Conservation (phyloP, 2,113 vertebrate species). For the Choloepus hoffmanni region DNA sequence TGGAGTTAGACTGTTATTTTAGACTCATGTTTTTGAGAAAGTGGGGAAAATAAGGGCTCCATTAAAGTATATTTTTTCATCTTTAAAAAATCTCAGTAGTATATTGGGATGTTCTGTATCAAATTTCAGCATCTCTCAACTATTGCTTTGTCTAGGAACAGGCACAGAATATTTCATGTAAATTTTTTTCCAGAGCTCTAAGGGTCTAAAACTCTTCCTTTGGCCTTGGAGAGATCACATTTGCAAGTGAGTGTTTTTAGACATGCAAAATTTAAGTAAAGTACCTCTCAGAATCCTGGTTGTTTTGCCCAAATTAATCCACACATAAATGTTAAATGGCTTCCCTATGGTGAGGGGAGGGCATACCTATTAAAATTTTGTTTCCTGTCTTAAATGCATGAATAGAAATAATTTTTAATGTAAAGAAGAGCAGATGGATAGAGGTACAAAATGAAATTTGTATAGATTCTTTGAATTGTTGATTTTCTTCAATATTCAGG, state of each 20-base stretch:
- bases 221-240: neutral
- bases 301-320: neutral
- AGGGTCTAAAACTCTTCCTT: neutral
- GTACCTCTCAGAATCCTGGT: neutral
- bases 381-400: neutral
- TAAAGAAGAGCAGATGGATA: neutral
- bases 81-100: neutral
- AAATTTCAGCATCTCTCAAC: neutral
- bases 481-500: neutral
- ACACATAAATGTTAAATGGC: neutral
- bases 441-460: neutral
- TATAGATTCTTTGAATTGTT: neutral
- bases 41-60: neutral
- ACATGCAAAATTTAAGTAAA: neutral
- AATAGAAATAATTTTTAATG: constrained; percentile 12
- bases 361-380: neutral
- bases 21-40: neutral
- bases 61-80: neutral
- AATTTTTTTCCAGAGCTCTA: neutral
- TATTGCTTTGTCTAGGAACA: neutral
- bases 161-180: neutral
- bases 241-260: neutral
- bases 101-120: neutral
- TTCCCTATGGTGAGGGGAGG: neutral
- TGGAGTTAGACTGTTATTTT: neutral